Base-by-base conservation (phyloP, 1,140 invertebrate genomes). In the Lethocerus indicus region DNA sequence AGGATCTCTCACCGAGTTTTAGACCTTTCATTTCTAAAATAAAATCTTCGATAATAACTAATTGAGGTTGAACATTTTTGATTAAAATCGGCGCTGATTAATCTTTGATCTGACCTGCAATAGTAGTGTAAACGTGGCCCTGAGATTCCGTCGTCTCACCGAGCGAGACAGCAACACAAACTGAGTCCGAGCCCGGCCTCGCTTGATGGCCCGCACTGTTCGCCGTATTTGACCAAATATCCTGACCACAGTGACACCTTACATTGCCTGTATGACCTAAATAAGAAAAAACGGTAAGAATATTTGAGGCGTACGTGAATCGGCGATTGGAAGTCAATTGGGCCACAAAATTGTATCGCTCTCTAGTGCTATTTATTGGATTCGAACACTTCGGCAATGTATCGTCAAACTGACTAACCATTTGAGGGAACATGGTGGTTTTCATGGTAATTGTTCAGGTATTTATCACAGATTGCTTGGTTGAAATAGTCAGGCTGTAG, bases 401-500 rank as follows among this genome's bases (percentile, higher is more conserved):
- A n/a, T n/a, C n/a, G n/a, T n/a, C n/a, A n/a, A n/a, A n/a, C n/a
- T n/a, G 4, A 50, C 50, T 41, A 54, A 59, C 59, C 58, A 29
- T 57, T 58, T 18, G 49, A 53, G n/a, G 18, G 36, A 25, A 57
- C 53, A 14, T 56, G 42, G 37, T 55, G 56, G 46, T 52, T 56
- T 51, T 69, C 66, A 52, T 69, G 64, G 60, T 68, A 70, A 61
- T 68, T 67, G 56, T 67, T 68, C 50, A 71, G 61, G 60, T 62
- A 64, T 59, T 61, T 63, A 56, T 64, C 60, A 59, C 61, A 64
- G 52, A 62, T 54, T 28, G 60, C 57, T 26, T 58, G 59, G 36
- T 54, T 54, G 51, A 58, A 57, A 40, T 67, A 68, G 21, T 71
- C 65, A 49, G 67, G 62, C 41, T 66, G 62, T 51, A 71, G 63